Evolutionary conservation across 35 echinoderm and acorn worm genomes (phyloP).

Genomic region (Stichopus chloronotus): DNA sequence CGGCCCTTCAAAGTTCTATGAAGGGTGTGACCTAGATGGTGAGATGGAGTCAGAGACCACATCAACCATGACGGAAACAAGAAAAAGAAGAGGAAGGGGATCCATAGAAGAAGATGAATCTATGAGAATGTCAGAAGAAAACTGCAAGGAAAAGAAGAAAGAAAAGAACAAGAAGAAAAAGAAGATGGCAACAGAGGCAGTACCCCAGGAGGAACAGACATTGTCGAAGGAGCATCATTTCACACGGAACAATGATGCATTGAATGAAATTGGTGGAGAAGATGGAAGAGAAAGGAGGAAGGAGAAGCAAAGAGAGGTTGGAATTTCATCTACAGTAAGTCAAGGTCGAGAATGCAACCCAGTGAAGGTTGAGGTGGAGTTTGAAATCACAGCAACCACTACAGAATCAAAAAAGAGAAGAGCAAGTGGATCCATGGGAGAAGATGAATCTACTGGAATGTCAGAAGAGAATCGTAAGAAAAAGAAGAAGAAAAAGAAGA

Average conservation of each 20-base stretch:
- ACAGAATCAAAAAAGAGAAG: constrained; percentile 11
- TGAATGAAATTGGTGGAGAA: not conserved
- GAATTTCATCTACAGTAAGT: too few relatives aligned
- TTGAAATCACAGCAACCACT: not conserved
- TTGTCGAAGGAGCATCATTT: not conserved
- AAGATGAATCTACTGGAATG: not conserved
- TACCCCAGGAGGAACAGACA: not conserved
- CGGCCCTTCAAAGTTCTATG: too few relatives aligned
- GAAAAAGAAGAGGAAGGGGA: not conserved
- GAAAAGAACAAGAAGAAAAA: constrained; percentile 33
- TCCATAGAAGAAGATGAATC: not conserved
- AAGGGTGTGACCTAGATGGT: too few relatives aligned
- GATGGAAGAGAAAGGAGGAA: not conserved
- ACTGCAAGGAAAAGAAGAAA: constrained; percentile 16
- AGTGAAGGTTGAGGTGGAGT: too few relatives aligned
- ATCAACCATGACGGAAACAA: not conserved
- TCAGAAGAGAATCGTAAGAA: not conserved
- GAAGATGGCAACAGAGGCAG: not conserved
- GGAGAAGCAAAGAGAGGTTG: not conserved
- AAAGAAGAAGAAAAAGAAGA: constrained; percentile 47
- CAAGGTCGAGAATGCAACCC: too few relatives aligned
- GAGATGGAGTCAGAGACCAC: not conserved
- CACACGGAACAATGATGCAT: not conserved
- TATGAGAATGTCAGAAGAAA: not conserved
- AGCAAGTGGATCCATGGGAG: not conserved